Evolutionary conservation across 2,113 vertebrate species (phyloP).

Genomic region (Harpagus bidentatus): DNA sequence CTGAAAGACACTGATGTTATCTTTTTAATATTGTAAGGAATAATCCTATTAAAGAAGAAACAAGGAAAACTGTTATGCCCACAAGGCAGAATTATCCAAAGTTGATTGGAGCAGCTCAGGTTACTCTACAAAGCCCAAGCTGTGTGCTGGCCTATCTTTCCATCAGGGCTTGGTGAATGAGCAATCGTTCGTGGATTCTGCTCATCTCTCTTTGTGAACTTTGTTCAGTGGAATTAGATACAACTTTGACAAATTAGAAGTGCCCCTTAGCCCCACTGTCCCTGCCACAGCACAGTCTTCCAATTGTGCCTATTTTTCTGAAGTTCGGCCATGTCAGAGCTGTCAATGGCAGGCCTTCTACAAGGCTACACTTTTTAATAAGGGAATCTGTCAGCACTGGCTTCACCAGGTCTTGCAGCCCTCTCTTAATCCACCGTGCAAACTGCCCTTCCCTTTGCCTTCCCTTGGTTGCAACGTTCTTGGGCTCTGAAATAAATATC

Average conservation of each 20-base stretch:
- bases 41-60: slow-evolving; percentile 85
- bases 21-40: slow-evolving; percentile 84
- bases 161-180: slow-evolving; percentile 80
- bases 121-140: slow-evolving; percentile 75
- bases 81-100: slow-evolving; percentile 76
- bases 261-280: slow-evolving; percentile 61
- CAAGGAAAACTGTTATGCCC: slow-evolving; percentile 80
- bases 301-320: slow-evolving; percentile 77
- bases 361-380: slow-evolving; percentile 78
- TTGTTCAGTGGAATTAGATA: slow-evolving; percentile 86
- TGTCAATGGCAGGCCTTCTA: slow-evolving; percentile 65
- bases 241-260: slow-evolving; percentile 86
- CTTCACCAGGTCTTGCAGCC: slow-evolving; percentile 67
- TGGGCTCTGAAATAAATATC: slow-evolving; percentile 69
- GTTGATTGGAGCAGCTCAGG: slow-evolving; percentile 69
- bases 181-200: slow-evolving; percentile 78
- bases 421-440: slow-evolving; percentile 73
- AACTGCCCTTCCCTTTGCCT: slow-evolving; percentile 64
- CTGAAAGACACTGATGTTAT: slow-evolving; percentile 83
- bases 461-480: not conserved
- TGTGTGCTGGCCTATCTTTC: slow-evolving; percentile 71
- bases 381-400: slow-evolving; percentile 81
- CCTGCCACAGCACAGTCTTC: slow-evolving; percentile 70
- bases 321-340: slow-evolving; percentile 46
- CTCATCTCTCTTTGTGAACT: slow-evolving; percentile 80